Conservation (phyloP, 2,888 invertebrate genomes). For the Nymphalis urticae region DNA sequence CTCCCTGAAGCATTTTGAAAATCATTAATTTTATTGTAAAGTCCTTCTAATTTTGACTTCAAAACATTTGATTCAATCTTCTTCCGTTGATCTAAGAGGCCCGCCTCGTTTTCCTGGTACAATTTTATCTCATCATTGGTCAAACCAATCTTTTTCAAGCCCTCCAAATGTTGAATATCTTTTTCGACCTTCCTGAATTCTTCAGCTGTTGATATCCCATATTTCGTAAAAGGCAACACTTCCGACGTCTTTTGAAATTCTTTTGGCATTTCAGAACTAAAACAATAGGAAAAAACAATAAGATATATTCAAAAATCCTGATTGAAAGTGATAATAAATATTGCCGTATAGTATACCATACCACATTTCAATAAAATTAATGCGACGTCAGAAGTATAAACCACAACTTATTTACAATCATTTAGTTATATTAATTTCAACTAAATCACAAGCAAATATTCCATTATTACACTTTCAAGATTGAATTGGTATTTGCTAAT, state of each 20-base stretch:
- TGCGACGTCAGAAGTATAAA: not conserved
- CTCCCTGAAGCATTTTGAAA: constrained; percentile 48
- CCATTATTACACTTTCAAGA: not conserved
- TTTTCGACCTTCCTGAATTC: constrained; percentile 68
- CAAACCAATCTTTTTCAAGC: constrained; percentile 73
- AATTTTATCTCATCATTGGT: constrained; percentile 74
- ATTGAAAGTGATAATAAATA: constrained; percentile 1
- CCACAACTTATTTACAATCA: not conserved
- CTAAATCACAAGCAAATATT: not conserved
- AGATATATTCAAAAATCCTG: not conserved
- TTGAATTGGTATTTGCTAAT: not conserved
- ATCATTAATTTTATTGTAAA: constrained; percentile 62
- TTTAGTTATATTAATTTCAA: not conserved
- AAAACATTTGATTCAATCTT: constrained; percentile 62
- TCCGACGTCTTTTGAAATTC: constrained; percentile 68
- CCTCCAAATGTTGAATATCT: constrained; percentile 65
- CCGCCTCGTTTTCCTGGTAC: constrained; percentile 72
- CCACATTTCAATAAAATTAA: constrained; percentile 5
- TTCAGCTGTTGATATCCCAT: constrained; percentile 69
- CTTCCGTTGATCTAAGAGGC: constrained; percentile 53
- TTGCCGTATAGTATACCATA: not conserved
- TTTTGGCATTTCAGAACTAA: constrained; percentile 67
- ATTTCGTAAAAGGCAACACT: constrained; percentile 66
- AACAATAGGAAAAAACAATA: constrained; percentile 32
- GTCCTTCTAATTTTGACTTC: constrained; percentile 54